Evolutionary conservation across 2,113 vertebrate genomes (phyloP), one percentile per base, ranked within the genome.

Genomic region (Chaetura pelagica): DNA sequence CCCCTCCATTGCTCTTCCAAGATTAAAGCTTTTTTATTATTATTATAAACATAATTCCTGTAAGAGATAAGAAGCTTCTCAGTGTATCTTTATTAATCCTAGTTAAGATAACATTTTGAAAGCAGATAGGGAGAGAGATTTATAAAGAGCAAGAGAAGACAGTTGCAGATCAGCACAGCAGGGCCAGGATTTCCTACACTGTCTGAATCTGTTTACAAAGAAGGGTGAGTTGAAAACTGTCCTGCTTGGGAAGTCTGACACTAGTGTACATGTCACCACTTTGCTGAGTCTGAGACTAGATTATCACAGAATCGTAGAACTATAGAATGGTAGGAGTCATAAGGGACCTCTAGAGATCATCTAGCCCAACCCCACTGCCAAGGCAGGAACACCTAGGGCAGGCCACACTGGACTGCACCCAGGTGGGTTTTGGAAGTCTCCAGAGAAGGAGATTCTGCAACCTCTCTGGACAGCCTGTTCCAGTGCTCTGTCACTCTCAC

Each of bases 101-200:
- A 66, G 76, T 73, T 75, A 96, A 96, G 94, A 93, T 95, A 97
- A 92, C 88, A 90, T 96, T 98, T 97, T 96, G 88, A 94, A 97
- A 97, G 92, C 94, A 97, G 94, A 49, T 73, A 83, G 87, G 34
- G 89, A 92, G 96, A 92, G 46, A 94, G 85, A 95, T 97, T 97
- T 96, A 74, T 84, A 94, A 97, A 97, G 85, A 95, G 66, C 84
- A 96, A 93, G 67, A 91, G 94, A 87, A 97, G 91, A 74, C 54
- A 86, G 80, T 82, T 87, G 90, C 90, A 97, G 89, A 97, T 90
- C 59, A 93, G 87, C 78, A 32, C 95, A 95, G 94, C 89, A 94
- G 87, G 82, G 38, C 46, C 61, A 87, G 84, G 91, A 88, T 89
- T 67, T 90, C 84, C 84, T 55, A 59, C 51, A 35, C 52, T 76